phyloP scores from a whole-genome alignment of 1,140 invertebrate genomes.

The Drosophila orosa region DNA sequence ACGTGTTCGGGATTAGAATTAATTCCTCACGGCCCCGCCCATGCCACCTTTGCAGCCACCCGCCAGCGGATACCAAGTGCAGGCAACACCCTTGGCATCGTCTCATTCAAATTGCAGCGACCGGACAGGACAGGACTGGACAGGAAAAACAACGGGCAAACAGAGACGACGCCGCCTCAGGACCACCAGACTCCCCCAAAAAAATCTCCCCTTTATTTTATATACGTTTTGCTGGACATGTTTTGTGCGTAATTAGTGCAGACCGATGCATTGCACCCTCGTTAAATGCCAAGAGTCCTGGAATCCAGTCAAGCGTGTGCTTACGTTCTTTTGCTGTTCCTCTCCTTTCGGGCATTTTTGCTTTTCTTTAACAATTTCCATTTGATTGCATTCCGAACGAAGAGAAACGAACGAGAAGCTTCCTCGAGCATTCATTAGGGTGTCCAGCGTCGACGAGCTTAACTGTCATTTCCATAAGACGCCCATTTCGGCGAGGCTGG shows the following conservation, averaged over 20 bases:
- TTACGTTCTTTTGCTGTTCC: background rate
- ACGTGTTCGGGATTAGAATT: conserved; percentile 78
- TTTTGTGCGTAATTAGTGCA: conserved; percentile 79
- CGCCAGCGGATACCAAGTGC: conserved; percentile 48
- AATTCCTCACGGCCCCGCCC: conserved; percentile 44
- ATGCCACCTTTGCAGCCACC: conserved; percentile 32
- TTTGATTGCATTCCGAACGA: conserved; percentile 76
- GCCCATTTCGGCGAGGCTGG: conserved; percentile 20
- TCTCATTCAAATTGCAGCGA: conserved; percentile 69
- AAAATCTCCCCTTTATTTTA: conserved; percentile 20
- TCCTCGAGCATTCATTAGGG: conserved; percentile 64
- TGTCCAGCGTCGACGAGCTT: conserved; percentile 64
- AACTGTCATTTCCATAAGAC: conserved; percentile 78
- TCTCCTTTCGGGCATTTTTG: conserved; percentile 41
- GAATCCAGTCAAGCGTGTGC: conserved; percentile 58
- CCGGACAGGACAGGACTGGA: background rate
- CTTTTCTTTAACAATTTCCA: conserved; percentile 78
- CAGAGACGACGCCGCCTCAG: conserved; percentile 15
- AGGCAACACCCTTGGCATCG: conserved; percentile 29
- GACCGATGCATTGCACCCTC: conserved; percentile 42
- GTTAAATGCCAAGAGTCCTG: conserved; percentile 31
- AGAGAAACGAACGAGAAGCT: conserved; percentile 12
- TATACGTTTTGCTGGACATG: conserved; percentile 37
- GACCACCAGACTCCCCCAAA: conserved; percentile 4
- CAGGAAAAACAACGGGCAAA: conserved; percentile 44